Evolutionary conservation across 2,113 vertebrate species (phyloP).

Genomic region (Tupaia chinensis): DNA sequence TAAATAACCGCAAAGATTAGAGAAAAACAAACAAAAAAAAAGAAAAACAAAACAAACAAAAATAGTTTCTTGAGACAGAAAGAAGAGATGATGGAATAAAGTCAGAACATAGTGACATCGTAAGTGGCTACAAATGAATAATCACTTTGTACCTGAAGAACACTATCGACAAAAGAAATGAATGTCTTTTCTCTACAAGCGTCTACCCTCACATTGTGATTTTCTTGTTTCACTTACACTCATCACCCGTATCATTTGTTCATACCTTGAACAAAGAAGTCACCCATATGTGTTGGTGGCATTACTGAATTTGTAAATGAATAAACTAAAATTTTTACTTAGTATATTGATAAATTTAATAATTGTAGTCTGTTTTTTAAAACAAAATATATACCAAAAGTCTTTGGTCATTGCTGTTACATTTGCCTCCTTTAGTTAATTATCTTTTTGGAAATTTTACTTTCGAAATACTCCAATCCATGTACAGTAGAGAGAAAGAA

Average conservation of each 20-base stretch:
- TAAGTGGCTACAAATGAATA: not conserved
- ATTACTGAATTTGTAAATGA: not conserved
- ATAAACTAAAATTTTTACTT: not conserved
- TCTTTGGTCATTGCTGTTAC: not conserved
- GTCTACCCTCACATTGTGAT: accelerated
- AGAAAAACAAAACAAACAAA: too few species aligned
- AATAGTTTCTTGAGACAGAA: not conserved
- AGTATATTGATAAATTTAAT: not conserved
- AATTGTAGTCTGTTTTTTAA: not conserved
- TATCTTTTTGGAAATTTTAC: not conserved
- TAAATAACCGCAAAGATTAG: not conserved
- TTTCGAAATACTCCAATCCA: not conserved
- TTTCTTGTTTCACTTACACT: not conserved
- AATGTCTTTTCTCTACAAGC: not conserved
- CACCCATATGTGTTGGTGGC: not conserved
- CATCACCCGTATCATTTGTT: not conserved
- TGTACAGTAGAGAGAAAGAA: not conserved
- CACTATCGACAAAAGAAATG: not conserved
- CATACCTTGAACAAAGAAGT: not conserved
- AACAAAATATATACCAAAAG: not conserved
- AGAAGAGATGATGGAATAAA: not conserved
- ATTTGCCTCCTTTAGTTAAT: not conserved
- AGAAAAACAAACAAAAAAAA: too few species aligned
- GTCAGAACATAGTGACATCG: not conserved
- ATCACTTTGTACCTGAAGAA: not conserved